phyloP scores from a whole-genome alignment of 2,888 invertebrate genomes.

The Metopia argyrocephala region DNA sequence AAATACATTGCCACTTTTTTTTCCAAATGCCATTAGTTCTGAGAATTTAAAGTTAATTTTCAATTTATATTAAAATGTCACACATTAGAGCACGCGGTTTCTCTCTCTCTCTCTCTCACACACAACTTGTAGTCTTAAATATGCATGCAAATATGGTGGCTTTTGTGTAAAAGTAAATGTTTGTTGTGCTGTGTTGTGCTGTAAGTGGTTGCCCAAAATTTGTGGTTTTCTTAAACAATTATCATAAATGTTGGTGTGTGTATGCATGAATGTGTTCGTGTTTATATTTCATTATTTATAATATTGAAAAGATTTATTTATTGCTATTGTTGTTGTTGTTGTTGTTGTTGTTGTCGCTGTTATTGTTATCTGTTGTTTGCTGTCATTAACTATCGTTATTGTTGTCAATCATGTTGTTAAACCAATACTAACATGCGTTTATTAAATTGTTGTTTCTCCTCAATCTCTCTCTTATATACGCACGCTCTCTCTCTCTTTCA shows the following conservation, averaged over 20 bases:
- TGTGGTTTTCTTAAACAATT: slow-evolving; percentile 36
- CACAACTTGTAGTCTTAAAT: background rate
- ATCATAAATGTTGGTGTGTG: background rate
- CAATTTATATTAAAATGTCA: too few relatives aligned
- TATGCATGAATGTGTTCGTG: background rate
- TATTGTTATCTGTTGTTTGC: background rate
- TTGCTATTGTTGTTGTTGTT: slow-evolving; percentile 17
- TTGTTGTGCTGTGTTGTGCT: background rate
- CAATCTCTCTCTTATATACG: background rate
- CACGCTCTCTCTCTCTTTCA: background rate
- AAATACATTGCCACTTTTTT: too few relatives aligned
- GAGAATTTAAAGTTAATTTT: too few relatives aligned
- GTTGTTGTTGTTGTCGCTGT: background rate
- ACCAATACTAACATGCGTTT: slow-evolving; percentile 51
- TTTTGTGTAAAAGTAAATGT: background rate
- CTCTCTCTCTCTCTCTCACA: background rate
- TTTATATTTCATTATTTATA: background rate
- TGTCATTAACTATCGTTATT: slow-evolving; percentile 51
- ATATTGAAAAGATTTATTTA: background rate
- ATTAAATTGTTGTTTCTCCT: background rate
- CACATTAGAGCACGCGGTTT: too few relatives aligned
- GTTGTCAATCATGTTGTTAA: slow-evolving; percentile 61
- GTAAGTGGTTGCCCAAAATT: slow-evolving; percentile 41
- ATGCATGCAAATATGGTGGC: too few relatives aligned
- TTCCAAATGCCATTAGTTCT: too few relatives aligned